Conservation (phyloP, 1,140 invertebrate species). For the Drosophila fuyamai region DNA sequence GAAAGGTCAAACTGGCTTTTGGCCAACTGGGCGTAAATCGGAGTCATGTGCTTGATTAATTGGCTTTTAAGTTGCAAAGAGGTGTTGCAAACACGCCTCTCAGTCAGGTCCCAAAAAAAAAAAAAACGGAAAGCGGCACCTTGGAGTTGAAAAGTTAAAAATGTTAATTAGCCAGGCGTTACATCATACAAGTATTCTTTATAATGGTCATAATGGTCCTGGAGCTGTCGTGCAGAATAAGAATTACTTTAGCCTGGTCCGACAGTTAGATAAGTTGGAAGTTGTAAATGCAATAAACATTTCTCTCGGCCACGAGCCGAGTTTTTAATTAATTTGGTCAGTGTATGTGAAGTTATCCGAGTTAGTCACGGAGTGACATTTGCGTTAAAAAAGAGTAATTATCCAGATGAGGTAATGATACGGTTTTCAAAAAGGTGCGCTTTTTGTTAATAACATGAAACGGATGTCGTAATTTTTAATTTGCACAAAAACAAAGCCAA, state of each 20-base stretch:
- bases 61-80: slow-evolving; percentile 80
- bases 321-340: slow-evolving; percentile 47
- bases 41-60: slow-evolving; percentile 76
- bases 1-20: slow-evolving; percentile 60
- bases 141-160: slow-evolving; percentile 49
- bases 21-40: slow-evolving; percentile 58
- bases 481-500: background rate
- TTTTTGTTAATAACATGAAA: background rate
- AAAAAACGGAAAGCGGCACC: slow-evolving; percentile 12
- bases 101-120: slow-evolving; percentile 19
- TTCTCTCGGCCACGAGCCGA: background rate
- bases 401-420: slow-evolving; percentile 11
- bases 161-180: slow-evolving; percentile 53
- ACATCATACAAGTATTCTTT: slow-evolving; percentile 51
- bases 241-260: slow-evolving; percentile 34
- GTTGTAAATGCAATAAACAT: slow-evolving; percentile 49
- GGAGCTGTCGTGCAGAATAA: slow-evolving; percentile 36
- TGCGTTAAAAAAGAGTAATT: slow-evolving; percentile 12
- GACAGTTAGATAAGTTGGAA: slow-evolving; percentile 43
- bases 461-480: background rate
- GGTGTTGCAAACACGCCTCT: slow-evolving; percentile 52
- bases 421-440: background rate
- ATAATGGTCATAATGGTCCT: slow-evolving; percentile 33
- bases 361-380: slow-evolving; percentile 36
- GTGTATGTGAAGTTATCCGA: slow-evolving; percentile 13